phyloP scores from a whole-genome alignment of 37 sponge, comb jelly and placozoan genomes.

The Sycon ciliatum region DNA sequence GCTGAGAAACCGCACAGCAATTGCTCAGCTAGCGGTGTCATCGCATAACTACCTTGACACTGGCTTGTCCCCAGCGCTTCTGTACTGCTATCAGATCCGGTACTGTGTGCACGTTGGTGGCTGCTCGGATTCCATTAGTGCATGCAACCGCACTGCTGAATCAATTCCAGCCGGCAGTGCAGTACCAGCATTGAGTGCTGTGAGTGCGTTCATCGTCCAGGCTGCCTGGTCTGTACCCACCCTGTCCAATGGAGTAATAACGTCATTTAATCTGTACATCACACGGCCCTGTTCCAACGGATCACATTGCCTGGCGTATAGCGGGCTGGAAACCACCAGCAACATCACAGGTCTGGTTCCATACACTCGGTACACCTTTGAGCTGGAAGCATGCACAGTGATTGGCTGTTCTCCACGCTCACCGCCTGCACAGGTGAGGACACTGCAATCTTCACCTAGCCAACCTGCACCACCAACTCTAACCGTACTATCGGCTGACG shows the following conservation, averaged over 20 bases:
- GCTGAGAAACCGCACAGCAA: too few species aligned
- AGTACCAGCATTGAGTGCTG: slow-evolving; percentile 28
- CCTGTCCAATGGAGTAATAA: slow-evolving; percentile 55
- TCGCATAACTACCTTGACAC: too few species aligned
- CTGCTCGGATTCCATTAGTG: slow-evolving; percentile 25
- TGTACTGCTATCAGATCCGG: slow-evolving; percentile 42
- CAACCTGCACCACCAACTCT: slow-evolving; percentile 6
- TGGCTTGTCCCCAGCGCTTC: slow-evolving; percentile 46
- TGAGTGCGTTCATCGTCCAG: slow-evolving; percentile 32
- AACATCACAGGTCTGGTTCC: slow-evolving; percentile 47
- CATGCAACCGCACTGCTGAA: slow-evolving; percentile 36
- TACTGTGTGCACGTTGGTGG: slow-evolving; percentile 62
- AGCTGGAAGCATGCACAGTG: slow-evolving; percentile 55
- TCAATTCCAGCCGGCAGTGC: slow-evolving; percentile 31
- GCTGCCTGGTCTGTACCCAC: slow-evolving; percentile 51
- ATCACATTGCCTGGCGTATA: too few species aligned
- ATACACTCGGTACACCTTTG: slow-evolving; percentile 53
- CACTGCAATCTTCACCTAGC: too few species aligned
- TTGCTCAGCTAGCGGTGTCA: too few species aligned
- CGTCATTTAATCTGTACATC: slow-evolving; percentile 36
- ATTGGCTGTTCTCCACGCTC: slow-evolving; percentile 53
- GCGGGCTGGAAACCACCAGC: too few species aligned
- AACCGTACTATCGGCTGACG: neutral
- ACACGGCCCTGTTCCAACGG: slow-evolving; percentile 19
- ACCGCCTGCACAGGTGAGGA: too few species aligned